phyloP scores from a whole-genome alignment of 2,113 vertebrate species.

The Neolamprologus tretocephalus region DNA sequence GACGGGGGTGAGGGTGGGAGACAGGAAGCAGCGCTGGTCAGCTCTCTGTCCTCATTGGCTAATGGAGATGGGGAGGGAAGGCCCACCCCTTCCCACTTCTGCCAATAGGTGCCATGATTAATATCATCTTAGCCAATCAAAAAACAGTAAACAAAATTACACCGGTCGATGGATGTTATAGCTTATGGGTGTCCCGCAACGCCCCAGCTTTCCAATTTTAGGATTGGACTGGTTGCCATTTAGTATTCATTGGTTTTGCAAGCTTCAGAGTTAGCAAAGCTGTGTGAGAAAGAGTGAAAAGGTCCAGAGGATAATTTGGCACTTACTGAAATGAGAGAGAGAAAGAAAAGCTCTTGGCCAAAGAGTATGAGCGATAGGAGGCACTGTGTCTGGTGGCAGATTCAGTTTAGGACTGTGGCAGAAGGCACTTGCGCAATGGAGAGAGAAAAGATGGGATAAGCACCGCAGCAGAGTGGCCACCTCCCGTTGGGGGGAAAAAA shows the following conservation, averaged over 20 bases:
- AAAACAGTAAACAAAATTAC: slow-evolving; percentile 40
- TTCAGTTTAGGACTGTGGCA: slow-evolving; percentile 40
- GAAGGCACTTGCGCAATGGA: slow-evolving; percentile 59
- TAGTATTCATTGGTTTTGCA: slow-evolving; percentile 37
- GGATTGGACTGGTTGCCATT: slow-evolving; percentile 22
- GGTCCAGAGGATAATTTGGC: slow-evolving; percentile 30
- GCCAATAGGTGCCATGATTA: slow-evolving; percentile 58
- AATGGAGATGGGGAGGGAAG: slow-evolving; percentile 39
- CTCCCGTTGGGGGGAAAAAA: slow-evolving; percentile 50
- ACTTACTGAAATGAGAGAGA: slow-evolving; percentile 43
- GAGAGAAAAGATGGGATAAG: slow-evolving; percentile 46
- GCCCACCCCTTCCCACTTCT: slow-evolving; percentile 53
- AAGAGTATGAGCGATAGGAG: slow-evolving; percentile 32
- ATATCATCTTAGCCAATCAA: slow-evolving; percentile 62
- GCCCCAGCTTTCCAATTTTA: slow-evolving; percentile 39
- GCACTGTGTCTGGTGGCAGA: slow-evolving; percentile 36
- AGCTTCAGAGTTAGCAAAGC: slow-evolving; percentile 65
- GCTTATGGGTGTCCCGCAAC: slow-evolving; percentile 19
- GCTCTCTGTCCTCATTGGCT: slow-evolving; percentile 71
- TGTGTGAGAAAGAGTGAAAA: slow-evolving; percentile 47
- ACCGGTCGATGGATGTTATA: slow-evolving; percentile 44
- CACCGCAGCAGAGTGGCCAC: slow-evolving; percentile 51
- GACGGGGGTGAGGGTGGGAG: slow-evolving; percentile 58
- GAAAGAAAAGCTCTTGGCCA: slow-evolving; percentile 22
- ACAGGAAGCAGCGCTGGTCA: slow-evolving; percentile 77